Evolutionary conservation across 2,797 vertebrate species (phyloP).

Genomic region (Lacerta viridis): DNA sequence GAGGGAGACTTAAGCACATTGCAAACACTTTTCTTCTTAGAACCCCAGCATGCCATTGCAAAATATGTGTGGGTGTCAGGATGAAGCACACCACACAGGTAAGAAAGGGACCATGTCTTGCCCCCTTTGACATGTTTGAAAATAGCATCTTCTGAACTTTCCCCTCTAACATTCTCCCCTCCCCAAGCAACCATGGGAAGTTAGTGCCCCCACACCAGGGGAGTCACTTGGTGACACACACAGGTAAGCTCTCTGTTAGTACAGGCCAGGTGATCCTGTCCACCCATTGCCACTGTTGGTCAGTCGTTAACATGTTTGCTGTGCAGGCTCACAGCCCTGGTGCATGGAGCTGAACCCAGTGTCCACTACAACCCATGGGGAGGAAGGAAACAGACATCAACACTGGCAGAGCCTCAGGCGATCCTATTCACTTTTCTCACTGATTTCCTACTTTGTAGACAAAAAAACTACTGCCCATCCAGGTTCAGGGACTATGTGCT

Average conservation of each 20-base stretch:
- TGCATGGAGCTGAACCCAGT: neutral
- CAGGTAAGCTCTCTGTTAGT: neutral
- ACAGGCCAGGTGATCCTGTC: neutral
- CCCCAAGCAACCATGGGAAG: neutral
- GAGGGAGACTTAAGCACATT: neutral
- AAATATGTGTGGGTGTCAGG: neutral
- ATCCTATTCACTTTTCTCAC: neutral
- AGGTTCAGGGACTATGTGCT: neutral
- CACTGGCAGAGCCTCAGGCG: neutral
- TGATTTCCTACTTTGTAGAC: neutral
- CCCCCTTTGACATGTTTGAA: neutral
- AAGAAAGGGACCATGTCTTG: neutral
- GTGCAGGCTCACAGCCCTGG: neutral
- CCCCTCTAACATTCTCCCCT: neutral
- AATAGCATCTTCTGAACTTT: neutral
- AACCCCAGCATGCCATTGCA: neutral
- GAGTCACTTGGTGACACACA: too few species aligned
- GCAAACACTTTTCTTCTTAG: neutral
- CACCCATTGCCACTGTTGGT: neutral
- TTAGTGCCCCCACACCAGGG: too few species aligned
- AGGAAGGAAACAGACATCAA: neutral
- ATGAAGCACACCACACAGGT: neutral
- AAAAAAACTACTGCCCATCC: neutral
- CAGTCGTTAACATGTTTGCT: neutral
- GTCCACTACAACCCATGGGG: neutral